A percentile compares a stretch with the other conserved stretches of the same genome.
Evolutionary conservation across 2,797 vertebrate species (phyloP).

Genomic region (Pygocentrus nattereri): DNA sequence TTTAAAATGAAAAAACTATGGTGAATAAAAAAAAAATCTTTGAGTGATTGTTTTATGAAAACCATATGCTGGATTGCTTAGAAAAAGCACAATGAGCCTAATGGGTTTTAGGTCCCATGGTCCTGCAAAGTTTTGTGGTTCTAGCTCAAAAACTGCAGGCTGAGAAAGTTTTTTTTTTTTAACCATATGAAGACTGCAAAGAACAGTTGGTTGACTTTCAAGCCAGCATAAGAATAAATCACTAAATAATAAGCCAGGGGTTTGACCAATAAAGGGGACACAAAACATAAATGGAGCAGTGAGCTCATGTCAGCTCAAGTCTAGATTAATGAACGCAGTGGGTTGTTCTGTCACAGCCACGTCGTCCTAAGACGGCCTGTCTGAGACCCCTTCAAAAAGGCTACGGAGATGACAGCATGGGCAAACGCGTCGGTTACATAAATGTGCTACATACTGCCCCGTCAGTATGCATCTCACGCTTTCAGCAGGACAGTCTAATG

Average conservation of each 20-base stretch:
- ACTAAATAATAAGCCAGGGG: background rate
- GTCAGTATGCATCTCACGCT: constrained; percentile 40
- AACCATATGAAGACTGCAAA: too few species aligned
- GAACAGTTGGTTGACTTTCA: too few species aligned
- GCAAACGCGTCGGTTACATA: constrained; percentile 51
- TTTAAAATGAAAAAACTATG: too few species aligned
- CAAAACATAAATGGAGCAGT: background rate
- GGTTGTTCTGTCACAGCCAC: constrained; percentile 24
- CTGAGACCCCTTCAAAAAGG: constrained; percentile 1
- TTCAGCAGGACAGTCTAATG: constrained; percentile 35
- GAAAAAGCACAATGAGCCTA: too few species aligned
- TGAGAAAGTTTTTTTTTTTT: too few species aligned
- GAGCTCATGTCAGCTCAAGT: constrained; percentile 32
- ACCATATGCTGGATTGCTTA: too few species aligned
- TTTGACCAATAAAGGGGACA: background rate
- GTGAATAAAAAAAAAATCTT: too few species aligned
- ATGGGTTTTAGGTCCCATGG: too few species aligned
- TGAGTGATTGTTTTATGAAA: too few species aligned
- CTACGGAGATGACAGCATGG: constrained; percentile 30
- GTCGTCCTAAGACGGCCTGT: constrained; percentile 4
- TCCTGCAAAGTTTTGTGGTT: too few species aligned
- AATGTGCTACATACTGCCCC: constrained; percentile 46
- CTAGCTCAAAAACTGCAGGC: too few species aligned
- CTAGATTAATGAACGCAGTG: constrained; percentile 33
- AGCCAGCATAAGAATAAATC: background rate